Percentiles rank a stretch among this genome's conserved stretches.
Conservation (phyloP, 2,888 invertebrate species). For the Endotricha flammealis region DNA sequence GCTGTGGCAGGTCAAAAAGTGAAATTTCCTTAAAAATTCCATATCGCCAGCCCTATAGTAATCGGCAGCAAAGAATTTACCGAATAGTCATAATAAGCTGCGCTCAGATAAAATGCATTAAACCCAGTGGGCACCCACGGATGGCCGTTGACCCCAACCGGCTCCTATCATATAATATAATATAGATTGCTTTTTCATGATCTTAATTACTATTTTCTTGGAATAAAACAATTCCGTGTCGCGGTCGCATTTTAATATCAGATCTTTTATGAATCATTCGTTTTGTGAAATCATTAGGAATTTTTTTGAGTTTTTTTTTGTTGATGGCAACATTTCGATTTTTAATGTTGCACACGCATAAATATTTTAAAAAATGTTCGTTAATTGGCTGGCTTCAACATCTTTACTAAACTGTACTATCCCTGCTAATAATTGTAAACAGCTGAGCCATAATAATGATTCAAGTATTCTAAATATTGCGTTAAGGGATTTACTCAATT, state of each 20-base stretch:
- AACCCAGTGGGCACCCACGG: constrained; percentile 23
- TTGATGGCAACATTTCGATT: too few species aligned
- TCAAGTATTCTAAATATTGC: too few species aligned
- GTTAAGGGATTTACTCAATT: too few species aligned
- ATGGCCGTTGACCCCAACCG: constrained; percentile 27
- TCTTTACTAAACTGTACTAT: too few species aligned
- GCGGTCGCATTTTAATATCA: constrained; percentile 23
- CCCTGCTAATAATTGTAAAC: too few species aligned
- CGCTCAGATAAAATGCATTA: constrained; percentile 32
- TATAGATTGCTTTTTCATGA: constrained; percentile 47
- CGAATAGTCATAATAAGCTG: constrained; percentile 25
- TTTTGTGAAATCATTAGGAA: background rate
- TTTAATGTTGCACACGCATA: too few species aligned
- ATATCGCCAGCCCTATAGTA: constrained; percentile 1
- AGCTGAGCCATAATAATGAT: too few species aligned
- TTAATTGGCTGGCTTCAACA: too few species aligned
- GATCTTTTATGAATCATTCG: constrained; percentile 26
- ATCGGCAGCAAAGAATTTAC: constrained; percentile 19
- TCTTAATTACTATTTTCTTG: constrained; percentile 55
- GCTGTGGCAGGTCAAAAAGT: too few species aligned
- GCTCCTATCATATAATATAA: constrained; percentile 34
- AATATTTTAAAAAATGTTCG: too few species aligned
- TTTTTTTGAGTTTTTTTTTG: constrained; percentile 8
- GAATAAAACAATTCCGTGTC: constrained; percentile 34
- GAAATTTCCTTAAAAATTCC: too few species aligned